Percentiles rank a stretch among this genome's conserved stretches.
phyloP scores from a whole-genome alignment of 2,113 vertebrate species.

The Oncorhynchus masou region DNA sequence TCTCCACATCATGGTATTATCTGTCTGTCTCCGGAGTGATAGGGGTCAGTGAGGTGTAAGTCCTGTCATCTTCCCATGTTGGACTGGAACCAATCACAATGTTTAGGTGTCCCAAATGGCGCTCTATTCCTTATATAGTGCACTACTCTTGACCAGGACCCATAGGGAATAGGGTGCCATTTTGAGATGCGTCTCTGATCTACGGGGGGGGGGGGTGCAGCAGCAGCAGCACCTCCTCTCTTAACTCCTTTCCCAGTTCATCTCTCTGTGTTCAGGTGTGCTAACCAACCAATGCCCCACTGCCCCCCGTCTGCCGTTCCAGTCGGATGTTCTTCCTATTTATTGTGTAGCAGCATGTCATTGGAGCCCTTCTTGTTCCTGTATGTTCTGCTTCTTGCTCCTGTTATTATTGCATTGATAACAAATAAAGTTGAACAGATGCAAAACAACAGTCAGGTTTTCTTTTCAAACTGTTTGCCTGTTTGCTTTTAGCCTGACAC shows the following conservation, averaged over 20 bases:
- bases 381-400: conserved; percentile 53
- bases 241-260: conserved; percentile 7
- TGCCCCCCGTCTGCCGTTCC: conserved; percentile 9
- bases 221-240: not conserved
- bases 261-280: not conserved
- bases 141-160: too few relatives aligned
- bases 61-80: conserved; percentile 16
- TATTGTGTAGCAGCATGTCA: conserved; percentile 65
- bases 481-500: too few relatives aligned
- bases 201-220: conserved; percentile 6
- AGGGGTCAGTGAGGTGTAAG: conserved; percentile 4
- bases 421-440: conserved; percentile 63
- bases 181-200: conserved; percentile 2
- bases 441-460: not conserved
- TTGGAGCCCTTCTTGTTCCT: conserved; percentile 37
- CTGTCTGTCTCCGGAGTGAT: conserved; percentile 58
- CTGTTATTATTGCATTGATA: conserved; percentile 57
- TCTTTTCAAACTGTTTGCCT: not conserved
- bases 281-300: not conserved
- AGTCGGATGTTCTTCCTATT: conserved; percentile 49
- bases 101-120: too few relatives aligned
- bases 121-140: too few relatives aligned
- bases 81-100: conserved; percentile 20
- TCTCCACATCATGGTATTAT: conserved; percentile 12
- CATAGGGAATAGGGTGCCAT: too few relatives aligned